Percentiles rank a stretch among this genome's conserved stretches.
Conservation (phyloP, 2,113 vertebrate species). For the Prunella fulvescens region DNA sequence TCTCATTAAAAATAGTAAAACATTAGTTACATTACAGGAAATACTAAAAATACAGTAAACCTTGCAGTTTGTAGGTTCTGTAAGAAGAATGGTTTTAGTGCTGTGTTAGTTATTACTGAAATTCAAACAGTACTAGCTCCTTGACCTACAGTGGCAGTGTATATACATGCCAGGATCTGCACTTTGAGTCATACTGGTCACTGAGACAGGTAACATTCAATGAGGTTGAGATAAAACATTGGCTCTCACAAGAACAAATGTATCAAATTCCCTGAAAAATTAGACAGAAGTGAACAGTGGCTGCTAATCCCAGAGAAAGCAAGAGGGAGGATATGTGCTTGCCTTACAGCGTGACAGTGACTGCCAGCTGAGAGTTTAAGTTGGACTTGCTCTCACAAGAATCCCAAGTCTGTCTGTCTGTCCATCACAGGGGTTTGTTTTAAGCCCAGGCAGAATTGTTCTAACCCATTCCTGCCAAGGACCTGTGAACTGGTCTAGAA, state of each 20-base stretch:
- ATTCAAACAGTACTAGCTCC: not conserved
- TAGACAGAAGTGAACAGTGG: not conserved
- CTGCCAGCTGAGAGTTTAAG: not conserved
- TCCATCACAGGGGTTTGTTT: accelerated
- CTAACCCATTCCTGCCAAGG: not conserved
- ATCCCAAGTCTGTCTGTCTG: not conserved
- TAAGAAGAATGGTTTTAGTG: not conserved
- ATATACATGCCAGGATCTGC: not conserved
- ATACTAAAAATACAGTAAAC: slow-evolving; percentile 20
- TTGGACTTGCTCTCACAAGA: not conserved
- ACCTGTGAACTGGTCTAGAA: not conserved
- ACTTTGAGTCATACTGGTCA: not conserved
- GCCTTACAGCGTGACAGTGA: accelerated
- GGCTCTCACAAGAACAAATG: not conserved
- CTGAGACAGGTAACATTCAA: not conserved
- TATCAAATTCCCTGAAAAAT: slow-evolving; percentile 2
- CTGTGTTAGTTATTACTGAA: not conserved
- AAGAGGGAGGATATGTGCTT: not conserved
- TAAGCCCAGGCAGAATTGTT: not conserved
- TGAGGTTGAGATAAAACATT: not conserved
- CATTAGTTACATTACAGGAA: slow-evolving; percentile 19
- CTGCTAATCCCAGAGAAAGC: not conserved
- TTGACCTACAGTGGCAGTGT: not conserved
- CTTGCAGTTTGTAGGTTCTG: not conserved
- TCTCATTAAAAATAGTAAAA: slow-evolving; percentile 36